Evolutionary conservation across 2,888 invertebrate genomes (phyloP).

Genomic region (Drosophila stalkeri): DNA sequence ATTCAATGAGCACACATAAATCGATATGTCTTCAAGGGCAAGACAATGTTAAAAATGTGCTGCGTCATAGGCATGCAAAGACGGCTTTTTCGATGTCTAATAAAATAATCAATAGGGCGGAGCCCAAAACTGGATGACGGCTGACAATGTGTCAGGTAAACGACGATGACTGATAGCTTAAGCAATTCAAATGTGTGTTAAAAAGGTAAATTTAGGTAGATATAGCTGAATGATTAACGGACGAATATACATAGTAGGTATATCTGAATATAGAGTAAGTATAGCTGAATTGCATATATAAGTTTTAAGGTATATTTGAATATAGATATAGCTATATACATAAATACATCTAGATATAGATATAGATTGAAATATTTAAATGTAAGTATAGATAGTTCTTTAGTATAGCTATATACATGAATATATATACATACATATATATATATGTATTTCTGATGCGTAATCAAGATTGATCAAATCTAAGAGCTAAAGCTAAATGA

Average conservation of each 20-base stretch:
- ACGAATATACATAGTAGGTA: neutral
- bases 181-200: neutral
- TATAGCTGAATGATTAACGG: neutral
- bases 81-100: neutral
- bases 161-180: neutral
- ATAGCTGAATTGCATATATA: neutral
- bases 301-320: neutral
- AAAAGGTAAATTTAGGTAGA: neutral
- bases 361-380: too few relatives aligned
- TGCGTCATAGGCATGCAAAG: slow-evolving; percentile 9
- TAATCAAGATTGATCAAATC: neutral
- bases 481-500: neutral
- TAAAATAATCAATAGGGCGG: neutral
- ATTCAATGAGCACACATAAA: neutral
- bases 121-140: neutral
- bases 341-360: too few relatives aligned
- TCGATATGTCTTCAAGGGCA: slow-evolving; percentile 15
- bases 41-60: neutral
- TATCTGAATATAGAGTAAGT: neutral
- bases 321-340: neutral
- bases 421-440: neutral
- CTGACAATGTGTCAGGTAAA: slow-evolving; percentile 3
- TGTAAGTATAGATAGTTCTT: too few relatives aligned
- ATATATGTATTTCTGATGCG: too few relatives aligned
- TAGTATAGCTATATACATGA: neutral